Evolutionary conservation across 2,888 invertebrate genomes (phyloP).

Genomic region (Drosophila flavopinicola): DNA sequence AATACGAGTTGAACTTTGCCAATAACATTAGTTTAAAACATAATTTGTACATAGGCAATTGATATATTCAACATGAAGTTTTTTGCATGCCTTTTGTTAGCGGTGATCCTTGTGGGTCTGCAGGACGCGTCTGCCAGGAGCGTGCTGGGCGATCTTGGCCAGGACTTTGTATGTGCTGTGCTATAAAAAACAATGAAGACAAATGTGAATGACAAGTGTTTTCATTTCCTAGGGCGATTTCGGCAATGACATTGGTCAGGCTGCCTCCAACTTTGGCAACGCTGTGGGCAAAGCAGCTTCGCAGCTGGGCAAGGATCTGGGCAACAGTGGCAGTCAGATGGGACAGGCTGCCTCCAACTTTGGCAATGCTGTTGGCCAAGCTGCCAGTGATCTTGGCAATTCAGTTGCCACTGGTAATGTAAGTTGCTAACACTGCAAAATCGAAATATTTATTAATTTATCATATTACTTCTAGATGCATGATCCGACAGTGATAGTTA

Average conservation of each 20-base stretch:
- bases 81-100: slow-evolving; percentile 27
- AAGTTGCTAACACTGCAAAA: neutral
- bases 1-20: slow-evolving; percentile 23
- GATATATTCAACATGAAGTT: slow-evolving; percentile 43
- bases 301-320: slow-evolving; percentile 30
- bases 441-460: neutral
- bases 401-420: slow-evolving; percentile 12
- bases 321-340: slow-evolving; percentile 33
- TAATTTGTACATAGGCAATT: neutral
- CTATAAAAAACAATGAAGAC: accelerated
- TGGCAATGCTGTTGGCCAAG: slow-evolving; percentile 49
- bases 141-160: slow-evolving; percentile 24
- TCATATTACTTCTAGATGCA: neutral
- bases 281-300: slow-evolving; percentile 52
- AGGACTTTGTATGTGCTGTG: slow-evolving; percentile 30
- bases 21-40: slow-evolving; percentile 39
- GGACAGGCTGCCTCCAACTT: slow-evolving; percentile 43
- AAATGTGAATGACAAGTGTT: neutral
- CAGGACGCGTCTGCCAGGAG: slow-evolving; percentile 47
- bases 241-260: slow-evolving; percentile 30
- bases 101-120: slow-evolving; percentile 33
- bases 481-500: neutral
- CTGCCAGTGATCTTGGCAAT: slow-evolving; percentile 39
- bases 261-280: slow-evolving; percentile 49
- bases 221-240: slow-evolving; percentile 16